A percentile compares a stretch with the other conserved stretches of the same genome.
phyloP scores from a whole-genome alignment of 2,888 invertebrate species.

The Anoncus sp. region DNA sequence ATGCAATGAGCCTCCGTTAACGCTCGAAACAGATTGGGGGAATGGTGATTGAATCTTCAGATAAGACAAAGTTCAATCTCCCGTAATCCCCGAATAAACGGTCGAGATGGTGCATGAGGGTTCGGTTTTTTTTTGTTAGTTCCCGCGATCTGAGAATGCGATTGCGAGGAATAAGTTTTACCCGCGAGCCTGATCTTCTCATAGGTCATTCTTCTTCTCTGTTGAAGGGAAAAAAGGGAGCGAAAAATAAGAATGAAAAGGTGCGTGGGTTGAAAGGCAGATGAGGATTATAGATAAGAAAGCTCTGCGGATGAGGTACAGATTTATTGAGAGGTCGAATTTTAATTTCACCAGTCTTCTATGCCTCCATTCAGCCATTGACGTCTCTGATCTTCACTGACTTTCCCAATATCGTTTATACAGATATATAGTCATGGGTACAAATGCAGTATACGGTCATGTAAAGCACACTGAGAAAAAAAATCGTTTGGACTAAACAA shows the following conservation, averaged over 20 bases:
- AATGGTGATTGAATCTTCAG: background rate
- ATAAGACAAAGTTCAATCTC: conserved; percentile 35
- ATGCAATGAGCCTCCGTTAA: background rate
- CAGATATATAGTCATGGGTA: too few species aligned
- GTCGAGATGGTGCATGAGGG: background rate
- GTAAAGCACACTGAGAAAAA: too few species aligned
- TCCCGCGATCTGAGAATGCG: conserved; percentile 12
- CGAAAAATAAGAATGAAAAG: conserved; percentile 15
- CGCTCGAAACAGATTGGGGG: background rate
- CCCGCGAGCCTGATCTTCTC: background rate
- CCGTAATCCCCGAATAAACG: conserved; percentile 15
- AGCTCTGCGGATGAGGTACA: background rate
- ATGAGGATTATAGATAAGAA: conserved; percentile 35
- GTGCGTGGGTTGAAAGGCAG: conserved; percentile 10
- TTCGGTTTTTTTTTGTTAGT: conserved; percentile 21
- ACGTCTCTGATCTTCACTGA: background rate
- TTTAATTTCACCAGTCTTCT: conserved; percentile 47
- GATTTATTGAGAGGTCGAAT: conserved; percentile 52
- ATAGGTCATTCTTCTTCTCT: background rate
- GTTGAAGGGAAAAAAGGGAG: conserved; percentile 5
- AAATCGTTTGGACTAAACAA: too few species aligned
- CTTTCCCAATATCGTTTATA: background rate
- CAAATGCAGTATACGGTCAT: too few species aligned
- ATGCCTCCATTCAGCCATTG: conserved; percentile 13
- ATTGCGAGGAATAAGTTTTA: conserved; percentile 35